Conservation (phyloP, 1,140 invertebrate species). For the Bombus pyrosoma region DNA sequence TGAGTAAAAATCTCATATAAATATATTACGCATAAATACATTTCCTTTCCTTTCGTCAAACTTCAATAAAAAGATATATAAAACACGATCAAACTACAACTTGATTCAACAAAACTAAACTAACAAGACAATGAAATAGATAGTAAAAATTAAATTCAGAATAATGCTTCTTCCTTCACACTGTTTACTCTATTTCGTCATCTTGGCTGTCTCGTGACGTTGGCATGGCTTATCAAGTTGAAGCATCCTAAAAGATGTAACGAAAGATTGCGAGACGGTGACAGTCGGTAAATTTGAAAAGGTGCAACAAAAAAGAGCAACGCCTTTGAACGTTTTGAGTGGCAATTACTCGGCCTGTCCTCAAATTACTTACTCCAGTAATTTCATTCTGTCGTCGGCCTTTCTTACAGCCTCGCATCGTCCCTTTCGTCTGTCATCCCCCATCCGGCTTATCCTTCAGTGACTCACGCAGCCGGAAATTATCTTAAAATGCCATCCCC, state of each 20-base stretch:
- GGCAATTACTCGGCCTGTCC: slow-evolving; percentile 68
- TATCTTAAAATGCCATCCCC: slow-evolving; percentile 46
- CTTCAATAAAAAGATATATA: neutral
- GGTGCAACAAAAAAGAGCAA: slow-evolving; percentile 29
- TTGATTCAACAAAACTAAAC: neutral
- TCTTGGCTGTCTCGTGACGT: neutral
- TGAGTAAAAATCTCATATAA: neutral
- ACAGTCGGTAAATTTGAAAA: slow-evolving; percentile 34
- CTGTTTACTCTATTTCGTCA: neutral
- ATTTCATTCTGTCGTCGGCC: slow-evolving; percentile 59
- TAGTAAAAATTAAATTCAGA: neutral
- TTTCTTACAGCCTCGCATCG: neutral
- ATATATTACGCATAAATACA: no score
- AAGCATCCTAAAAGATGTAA: neutral
- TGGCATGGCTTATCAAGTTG: neutral
- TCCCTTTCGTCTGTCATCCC: neutral
- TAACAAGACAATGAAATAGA: neutral
- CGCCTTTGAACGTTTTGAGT: slow-evolving; percentile 64
- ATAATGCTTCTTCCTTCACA: neutral
- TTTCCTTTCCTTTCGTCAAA: no score
- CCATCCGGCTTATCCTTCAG: slow-evolving; percentile 27
- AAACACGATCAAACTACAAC: neutral
- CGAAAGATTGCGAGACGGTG: slow-evolving; percentile 7
- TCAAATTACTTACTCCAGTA: slow-evolving; percentile 69
- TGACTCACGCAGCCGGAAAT: slow-evolving; percentile 37